These are phyloP conservation scores for Dolichotis patagonum DNA, from an alignment of 2,113 vertebrate species.

Conservation along the genomic window DNA sequence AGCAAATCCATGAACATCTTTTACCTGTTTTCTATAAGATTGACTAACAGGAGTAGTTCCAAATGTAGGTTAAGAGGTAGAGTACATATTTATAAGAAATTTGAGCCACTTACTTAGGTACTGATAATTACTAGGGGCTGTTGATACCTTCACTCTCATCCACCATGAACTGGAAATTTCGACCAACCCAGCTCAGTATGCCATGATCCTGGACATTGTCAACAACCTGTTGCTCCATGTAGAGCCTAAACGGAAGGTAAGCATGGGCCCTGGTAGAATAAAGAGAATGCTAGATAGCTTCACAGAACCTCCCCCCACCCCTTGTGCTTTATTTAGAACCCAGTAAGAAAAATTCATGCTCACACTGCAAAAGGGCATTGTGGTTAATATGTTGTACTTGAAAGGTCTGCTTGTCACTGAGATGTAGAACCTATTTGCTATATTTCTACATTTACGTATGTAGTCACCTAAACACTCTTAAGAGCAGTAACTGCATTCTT, in stretches of 20 bases:
- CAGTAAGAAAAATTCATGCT: neutral
- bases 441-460: neutral
- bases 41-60: slow-evolving; percentile 39
- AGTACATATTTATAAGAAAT: slow-evolving; percentile 38
- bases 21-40: slow-evolving; percentile 16
- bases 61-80: slow-evolving; percentile 18
- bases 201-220: slow-evolving; percentile 99
- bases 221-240: slow-evolving; percentile 98
- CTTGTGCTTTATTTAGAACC: neutral
- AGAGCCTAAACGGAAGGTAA: slow-evolving; percentile 97
- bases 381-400: neutral
- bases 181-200: slow-evolving; percentile 98
- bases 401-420: slow-evolving; percentile 6
- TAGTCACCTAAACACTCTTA: neutral
- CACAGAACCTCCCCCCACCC: neutral
- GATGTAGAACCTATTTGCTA: neutral
- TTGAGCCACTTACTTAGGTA: slow-evolving; percentile 58
- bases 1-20: neutral
- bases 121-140: slow-evolving; percentile 89
- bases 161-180: slow-evolving; percentile 99
- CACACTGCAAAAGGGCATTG: neutral
- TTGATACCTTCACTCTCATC: slow-evolving; percentile 98
- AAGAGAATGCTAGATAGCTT: neutral
- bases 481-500: slow-evolving; percentile 25
- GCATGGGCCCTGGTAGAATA: neutral